Percentiles rank a stretch among this genome's conserved stretches.
phyloP scores from a whole-genome alignment of 2,888 invertebrate genomes.

The Phania funesta region DNA sequence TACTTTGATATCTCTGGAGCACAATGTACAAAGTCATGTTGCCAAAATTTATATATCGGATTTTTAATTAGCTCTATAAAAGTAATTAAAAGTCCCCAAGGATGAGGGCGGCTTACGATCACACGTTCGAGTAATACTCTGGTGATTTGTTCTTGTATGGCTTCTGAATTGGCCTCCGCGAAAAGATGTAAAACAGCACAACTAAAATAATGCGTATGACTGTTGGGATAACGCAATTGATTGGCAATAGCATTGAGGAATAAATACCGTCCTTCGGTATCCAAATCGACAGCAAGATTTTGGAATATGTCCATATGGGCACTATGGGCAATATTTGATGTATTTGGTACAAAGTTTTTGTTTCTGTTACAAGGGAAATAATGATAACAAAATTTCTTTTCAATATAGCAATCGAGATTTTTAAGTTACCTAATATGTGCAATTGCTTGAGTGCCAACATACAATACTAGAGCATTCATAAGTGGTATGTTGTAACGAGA shows the following conservation, averaged over 20 bases:
- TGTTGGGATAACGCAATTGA: constrained; percentile 99
- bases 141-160: constrained; percentile 99
- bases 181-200: constrained; percentile 98
- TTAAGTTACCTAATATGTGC: constrained; percentile 84
- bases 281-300: constrained; percentile 98
- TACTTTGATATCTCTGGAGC: constrained; percentile 99
- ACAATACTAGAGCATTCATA: constrained; percentile 98
- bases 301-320: constrained; percentile 99
- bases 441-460: constrained; percentile 98
- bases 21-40: constrained; percentile 99
- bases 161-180: constrained; percentile 97
- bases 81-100: constrained; percentile 99
- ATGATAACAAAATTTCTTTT: neutral
- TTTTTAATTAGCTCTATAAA: constrained; percentile 99
- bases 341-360: constrained; percentile 95
- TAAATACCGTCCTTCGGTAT: constrained; percentile 96
- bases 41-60: constrained; percentile 99
- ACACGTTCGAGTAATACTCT: constrained; percentile 96
- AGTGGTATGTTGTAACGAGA: constrained; percentile 96
- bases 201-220: constrained; percentile 99
- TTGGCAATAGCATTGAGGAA: constrained; percentile 99
- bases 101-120: constrained; percentile 99
- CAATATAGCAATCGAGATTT: neutral
- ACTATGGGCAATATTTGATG: constrained; percentile 98
- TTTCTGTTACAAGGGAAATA: constrained; percentile 81